Evolutionary conservation across 2,888 invertebrate species (phyloP), one percentile per base, ranked within the genome.

Genomic region (Creontiades dilutus): DNA sequence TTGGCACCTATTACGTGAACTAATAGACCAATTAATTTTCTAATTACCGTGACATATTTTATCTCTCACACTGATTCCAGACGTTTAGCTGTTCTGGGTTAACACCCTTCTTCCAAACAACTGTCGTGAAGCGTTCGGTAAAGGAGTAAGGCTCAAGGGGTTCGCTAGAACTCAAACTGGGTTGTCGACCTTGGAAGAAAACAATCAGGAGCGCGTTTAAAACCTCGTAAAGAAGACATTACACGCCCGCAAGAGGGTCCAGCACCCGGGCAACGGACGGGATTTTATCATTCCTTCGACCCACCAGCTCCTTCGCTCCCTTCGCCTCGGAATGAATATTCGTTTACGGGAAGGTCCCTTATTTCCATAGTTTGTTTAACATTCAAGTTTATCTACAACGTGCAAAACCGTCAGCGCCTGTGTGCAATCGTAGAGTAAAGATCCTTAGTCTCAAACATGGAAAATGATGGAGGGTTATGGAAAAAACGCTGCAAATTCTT

Each of bases 121-220:
- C 57, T 19, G 55, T 27, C 84, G 23, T 14, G 80, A 12, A 37
- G 4, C 28, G 48, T n/a, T 37, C 19, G 7, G 14, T 37, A 7
- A 11, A 46, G 80, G 47, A 23, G 23, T 37, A 19, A 16, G 19
- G 46, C 23, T 28, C 19, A 37, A 80, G 68, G 68, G 23, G 23
- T n/a, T n/a, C 3, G 11, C 68, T 23, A 5, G 12, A 68, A 27
- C 68, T 68, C 46, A 78, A 78, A 78, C 78, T 46, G 37, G 16
- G 47, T 19, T n/a, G 78, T 78, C 37, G 85, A 61, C 85, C 85
- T 85, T 85, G 85, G 57, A 61, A 19, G 85, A 87, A 84, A 68
- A 78, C 78, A 87, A 87, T 87, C 87, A 87, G 78, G 76, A 47
- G 76, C 87, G 23, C 87, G 87, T 87, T 86, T 86, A 87, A 87